Conservation (phyloP, 2,113 vertebrate genomes). For the Lutjanus erythropterus region DNA sequence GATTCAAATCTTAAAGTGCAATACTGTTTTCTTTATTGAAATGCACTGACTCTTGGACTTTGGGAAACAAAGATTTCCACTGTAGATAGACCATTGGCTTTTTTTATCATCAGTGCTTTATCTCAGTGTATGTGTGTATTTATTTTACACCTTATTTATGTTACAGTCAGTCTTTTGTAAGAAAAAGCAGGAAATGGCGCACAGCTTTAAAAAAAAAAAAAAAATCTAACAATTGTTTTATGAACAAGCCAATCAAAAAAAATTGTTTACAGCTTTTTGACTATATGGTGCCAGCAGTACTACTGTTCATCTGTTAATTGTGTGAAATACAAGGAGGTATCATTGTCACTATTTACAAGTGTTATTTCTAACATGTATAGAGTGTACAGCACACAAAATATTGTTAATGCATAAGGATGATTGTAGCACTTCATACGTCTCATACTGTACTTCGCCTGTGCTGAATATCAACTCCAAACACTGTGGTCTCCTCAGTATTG, state of each 20-base stretch:
- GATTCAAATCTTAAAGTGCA: slow-evolving; percentile 90
- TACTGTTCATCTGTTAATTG: slow-evolving; percentile 87
- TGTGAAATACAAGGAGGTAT: slow-evolving; percentile 87
- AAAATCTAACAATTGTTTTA: slow-evolving; percentile 82
- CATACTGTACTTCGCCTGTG: slow-evolving; percentile 93
- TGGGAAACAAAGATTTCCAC: slow-evolving; percentile 86
- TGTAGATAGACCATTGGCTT: slow-evolving; percentile 87
- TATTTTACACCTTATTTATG: slow-evolving; percentile 98
- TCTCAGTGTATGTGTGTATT: slow-evolving; percentile 88
- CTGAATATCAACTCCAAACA: slow-evolving; percentile 93
- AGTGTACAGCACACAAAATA: slow-evolving; percentile 92
- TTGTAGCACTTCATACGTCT: slow-evolving; percentile 93
- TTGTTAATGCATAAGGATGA: slow-evolving; percentile 94
- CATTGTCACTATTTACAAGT: slow-evolving; percentile 92
- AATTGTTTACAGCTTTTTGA: slow-evolving; percentile 93
- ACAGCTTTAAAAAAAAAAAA: slow-evolving; percentile 76
- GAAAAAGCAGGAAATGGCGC: slow-evolving; percentile 85
- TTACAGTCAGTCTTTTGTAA: slow-evolving; percentile 87
- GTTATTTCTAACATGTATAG: slow-evolving; percentile 93
- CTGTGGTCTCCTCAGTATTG: slow-evolving; percentile 96
- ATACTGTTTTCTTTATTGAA: slow-evolving; percentile 91
- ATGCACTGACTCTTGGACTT: slow-evolving; percentile 90
- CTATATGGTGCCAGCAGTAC: slow-evolving; percentile 84
- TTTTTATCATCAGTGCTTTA: slow-evolving; percentile 87
- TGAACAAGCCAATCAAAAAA: slow-evolving; percentile 88